Conservation (phyloP, 2,113 vertebrate species). For the Physeter macrocephalus region DNA sequence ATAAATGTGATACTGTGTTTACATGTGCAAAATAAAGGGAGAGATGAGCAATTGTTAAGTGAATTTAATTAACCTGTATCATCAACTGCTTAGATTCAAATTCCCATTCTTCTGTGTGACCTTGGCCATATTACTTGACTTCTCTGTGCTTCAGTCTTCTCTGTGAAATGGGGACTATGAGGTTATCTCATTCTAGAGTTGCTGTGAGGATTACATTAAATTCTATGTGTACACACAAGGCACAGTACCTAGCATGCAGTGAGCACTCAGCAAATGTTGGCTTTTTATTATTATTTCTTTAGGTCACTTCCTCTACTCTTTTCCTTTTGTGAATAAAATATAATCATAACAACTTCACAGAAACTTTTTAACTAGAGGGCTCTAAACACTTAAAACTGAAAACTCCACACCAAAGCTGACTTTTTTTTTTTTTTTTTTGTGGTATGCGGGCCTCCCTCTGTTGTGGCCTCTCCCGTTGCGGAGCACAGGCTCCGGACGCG, state of each 20-base stretch:
- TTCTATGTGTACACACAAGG: not conserved
- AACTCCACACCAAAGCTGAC: not conserved
- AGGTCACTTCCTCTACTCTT: conserved; percentile 8
- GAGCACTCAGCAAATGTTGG: not conserved
- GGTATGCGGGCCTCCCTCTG: no score
- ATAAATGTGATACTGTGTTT: not conserved
- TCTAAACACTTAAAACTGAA: not conserved
- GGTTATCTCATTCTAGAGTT: not conserved
- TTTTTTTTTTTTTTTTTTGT: no score
- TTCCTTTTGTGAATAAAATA: conserved; percentile 3
- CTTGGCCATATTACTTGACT: not conserved
- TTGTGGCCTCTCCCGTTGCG: no score
- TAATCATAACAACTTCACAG: not conserved
- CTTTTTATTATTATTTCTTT: not conserved
- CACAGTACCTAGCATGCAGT: no score
- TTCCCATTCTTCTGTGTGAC: not conserved
- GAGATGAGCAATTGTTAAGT: not conserved
- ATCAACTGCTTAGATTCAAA: not conserved
- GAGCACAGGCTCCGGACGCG: no score
- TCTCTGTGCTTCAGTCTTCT: not conserved
- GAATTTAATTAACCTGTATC: not conserved
- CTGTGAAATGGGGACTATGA: not conserved
- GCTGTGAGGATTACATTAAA: not conserved
- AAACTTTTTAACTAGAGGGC: not conserved
- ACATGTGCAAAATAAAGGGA: not conserved